Conservation (phyloP, 2,113 vertebrate species). For the Odocoileus virginianus region DNA sequence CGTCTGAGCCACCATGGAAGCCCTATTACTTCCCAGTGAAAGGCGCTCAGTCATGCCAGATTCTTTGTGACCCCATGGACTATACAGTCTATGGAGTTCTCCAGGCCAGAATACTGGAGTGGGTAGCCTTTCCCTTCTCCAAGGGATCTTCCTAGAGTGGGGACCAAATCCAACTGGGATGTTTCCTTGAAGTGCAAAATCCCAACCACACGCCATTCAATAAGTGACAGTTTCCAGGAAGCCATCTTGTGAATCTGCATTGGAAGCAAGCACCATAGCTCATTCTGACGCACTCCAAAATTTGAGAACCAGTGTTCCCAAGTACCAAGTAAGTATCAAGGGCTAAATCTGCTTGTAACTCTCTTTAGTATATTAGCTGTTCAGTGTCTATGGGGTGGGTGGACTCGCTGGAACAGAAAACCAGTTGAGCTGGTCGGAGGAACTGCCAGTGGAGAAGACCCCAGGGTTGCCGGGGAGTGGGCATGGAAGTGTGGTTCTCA, state of each 20-base stretch:
- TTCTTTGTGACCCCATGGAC: neutral
- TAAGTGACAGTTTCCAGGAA: neutral
- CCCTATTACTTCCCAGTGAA: neutral
- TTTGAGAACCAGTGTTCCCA: neutral
- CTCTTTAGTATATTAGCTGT: neutral
- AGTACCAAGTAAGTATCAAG: neutral
- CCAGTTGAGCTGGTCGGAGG: neutral
- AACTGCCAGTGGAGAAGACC: neutral
- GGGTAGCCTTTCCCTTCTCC: neutral
- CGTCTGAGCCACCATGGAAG: neutral
- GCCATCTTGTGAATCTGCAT: neutral
- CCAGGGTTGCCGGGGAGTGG: fast-evolving
- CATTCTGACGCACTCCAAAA: neutral
- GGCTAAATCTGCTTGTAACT: neutral
- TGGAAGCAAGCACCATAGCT: neutral
- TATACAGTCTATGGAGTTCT: neutral
- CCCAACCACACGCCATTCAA: neutral
- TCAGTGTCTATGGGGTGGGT: neutral
- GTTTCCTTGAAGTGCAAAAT: neutral
- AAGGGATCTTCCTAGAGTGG: neutral
- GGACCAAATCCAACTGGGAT: neutral
- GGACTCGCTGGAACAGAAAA: neutral
- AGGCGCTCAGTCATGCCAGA: neutral
- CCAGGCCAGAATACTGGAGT: neutral
- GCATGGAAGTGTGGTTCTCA: neutral